Conservation (phyloP, 1,140 invertebrate species). For the Drosophila cardini region DNA sequence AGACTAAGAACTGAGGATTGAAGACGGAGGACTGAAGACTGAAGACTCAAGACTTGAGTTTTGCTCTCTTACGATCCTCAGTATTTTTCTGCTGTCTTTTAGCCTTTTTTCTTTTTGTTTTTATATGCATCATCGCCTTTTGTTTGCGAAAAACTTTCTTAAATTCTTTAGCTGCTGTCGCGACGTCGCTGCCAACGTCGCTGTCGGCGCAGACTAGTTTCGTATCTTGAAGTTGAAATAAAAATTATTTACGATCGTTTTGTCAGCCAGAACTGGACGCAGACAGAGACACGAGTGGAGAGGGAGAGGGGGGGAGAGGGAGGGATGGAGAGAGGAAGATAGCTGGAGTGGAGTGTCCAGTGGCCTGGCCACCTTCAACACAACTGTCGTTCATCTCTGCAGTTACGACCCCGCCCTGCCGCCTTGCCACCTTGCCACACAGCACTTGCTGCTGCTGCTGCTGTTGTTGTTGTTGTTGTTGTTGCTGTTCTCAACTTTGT, state of each 20-base stretch:
- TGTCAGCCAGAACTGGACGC: slow-evolving; percentile 75
- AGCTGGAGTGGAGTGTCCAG: slow-evolving; percentile 30
- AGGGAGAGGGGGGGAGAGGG: not conserved
- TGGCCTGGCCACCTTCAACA: slow-evolving; percentile 55
- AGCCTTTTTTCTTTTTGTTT: slow-evolving; percentile 30
- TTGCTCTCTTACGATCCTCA: slow-evolving; percentile 13
- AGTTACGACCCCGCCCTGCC: slow-evolving; percentile 24
- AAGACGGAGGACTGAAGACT: slow-evolving; percentile 30
- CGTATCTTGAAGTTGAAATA: slow-evolving; percentile 80
- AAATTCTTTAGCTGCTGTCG: slow-evolving; percentile 63
- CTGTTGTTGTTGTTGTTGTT: slow-evolving; percentile 36
- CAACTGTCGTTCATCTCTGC: slow-evolving; percentile 53
- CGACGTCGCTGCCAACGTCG: slow-evolving; percentile 30
- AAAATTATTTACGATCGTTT: slow-evolving; percentile 83
- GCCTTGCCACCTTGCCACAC: slow-evolving; percentile 34
- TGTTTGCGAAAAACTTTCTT: slow-evolving; percentile 82
- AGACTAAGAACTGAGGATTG: slow-evolving; percentile 32
- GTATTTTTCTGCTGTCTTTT: not conserved
- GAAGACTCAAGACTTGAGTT: not conserved
- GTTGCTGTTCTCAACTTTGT: slow-evolving; percentile 68
- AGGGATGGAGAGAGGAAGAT: not conserved
- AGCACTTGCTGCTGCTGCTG: slow-evolving; percentile 54
- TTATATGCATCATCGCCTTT: slow-evolving; percentile 70
- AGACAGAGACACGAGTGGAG: slow-evolving; percentile 19
- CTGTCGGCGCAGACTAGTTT: slow-evolving; percentile 72